Base-by-base conservation (phyloP, 1,140 invertebrate species). In the Aricia agestis region DNA sequence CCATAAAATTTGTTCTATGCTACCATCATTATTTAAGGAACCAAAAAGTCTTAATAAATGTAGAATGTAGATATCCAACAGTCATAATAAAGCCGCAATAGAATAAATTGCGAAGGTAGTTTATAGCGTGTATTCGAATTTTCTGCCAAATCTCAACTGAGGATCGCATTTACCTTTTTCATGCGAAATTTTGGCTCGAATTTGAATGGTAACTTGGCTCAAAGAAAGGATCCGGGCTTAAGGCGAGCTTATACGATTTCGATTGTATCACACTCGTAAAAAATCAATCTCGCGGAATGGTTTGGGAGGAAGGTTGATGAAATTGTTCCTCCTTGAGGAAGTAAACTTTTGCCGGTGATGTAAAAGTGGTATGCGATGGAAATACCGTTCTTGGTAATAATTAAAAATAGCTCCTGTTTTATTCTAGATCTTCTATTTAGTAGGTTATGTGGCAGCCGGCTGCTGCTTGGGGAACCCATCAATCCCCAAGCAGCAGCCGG, bases 191-290 rank as follows among this genome's bases (percentile, higher is more conserved):
- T 63, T 25, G 59, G 59, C 59, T 63, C 59, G 59, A 31, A 63
- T 63, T 63, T 63, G 59, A 63, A 63, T 19, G 59, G 59, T 19
- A 63, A 25, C 6, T 63, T 25, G 59, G 59, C 59, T 18, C 18
- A 25, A 63, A 63, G 59, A 63, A 63, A 11, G 7, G 19, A 63
- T 63, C 19, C 19, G 59, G 18, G 59, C 18, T 63, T 19, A 63
- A 25, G 59, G 59, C 59, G 59, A 6, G 59, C 59, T 63, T 63
- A 63, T 63, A 63, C 17, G 59, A 63, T 63, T 63, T 63, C 59
- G 59, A 63, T 63, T 63, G 59, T 63, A 63, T 63, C 59, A 10
- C 19, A 63, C 59, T 63, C 59, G 59, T 63, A 19, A 63, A 63
- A 19, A 63, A 63, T 63, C 59, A 63, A 63, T 63, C 45, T 52